Evolutionary conservation across 2,888 invertebrate species (phyloP).

Genomic region (Apeira syringaria): DNA sequence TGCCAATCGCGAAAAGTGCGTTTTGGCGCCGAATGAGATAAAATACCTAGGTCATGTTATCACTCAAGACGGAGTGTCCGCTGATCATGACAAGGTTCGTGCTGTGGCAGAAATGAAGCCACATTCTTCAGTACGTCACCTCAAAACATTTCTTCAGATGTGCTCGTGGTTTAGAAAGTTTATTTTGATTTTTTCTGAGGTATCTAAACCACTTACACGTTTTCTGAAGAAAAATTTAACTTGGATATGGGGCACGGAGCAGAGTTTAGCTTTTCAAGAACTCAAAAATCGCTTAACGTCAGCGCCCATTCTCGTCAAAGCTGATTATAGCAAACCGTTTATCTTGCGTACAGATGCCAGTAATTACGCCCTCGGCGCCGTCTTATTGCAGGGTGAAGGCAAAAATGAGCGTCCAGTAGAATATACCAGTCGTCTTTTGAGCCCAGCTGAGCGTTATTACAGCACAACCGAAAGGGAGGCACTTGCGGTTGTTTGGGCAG

Average conservation of each 20-base stretch:
- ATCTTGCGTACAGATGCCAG: neutral
- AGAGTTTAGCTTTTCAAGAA: too few species aligned
- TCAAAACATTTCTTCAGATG: too few species aligned
- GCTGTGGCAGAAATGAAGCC: neutral
- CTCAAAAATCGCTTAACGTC: neutral
- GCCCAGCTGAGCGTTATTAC: neutral
- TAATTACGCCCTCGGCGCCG: neutral
- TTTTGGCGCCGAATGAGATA: neutral
- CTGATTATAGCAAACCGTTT: neutral
- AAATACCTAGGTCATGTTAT: slow-evolving; percentile 1
- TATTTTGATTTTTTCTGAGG: too few species aligned
- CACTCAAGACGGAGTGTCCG: neutral
- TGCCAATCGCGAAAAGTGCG: neutral
- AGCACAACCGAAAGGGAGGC: neutral
- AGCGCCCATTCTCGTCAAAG: neutral
- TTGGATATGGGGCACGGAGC: too few species aligned
- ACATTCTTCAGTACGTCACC: neutral
- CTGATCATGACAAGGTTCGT: neutral
- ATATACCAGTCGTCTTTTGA: neutral
- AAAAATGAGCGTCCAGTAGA: neutral
- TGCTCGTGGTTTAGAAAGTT: too few species aligned
- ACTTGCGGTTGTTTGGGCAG: neutral
- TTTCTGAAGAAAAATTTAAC: too few species aligned
- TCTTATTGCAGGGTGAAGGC: neutral
- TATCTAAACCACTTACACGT: too few species aligned